Conservation (phyloP, 1,140 invertebrate genomes). For the Lepidurus couesii region DNA sequence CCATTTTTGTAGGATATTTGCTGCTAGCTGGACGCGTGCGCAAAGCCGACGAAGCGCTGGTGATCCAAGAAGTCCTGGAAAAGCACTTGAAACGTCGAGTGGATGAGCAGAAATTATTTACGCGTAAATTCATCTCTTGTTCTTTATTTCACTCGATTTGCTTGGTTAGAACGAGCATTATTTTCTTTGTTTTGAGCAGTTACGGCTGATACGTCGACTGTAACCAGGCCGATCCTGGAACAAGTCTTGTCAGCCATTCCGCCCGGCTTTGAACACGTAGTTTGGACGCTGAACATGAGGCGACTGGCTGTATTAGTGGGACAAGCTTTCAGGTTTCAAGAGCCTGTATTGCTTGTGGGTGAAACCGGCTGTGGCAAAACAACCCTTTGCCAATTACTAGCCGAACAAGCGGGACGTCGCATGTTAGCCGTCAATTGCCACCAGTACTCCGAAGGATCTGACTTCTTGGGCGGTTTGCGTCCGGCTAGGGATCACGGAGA, state of each 20-base stretch:
- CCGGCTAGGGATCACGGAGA: conserved; percentile 65
- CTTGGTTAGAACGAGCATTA: not conserved
- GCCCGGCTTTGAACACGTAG: conserved; percentile 67
- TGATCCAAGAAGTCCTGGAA: conserved; percentile 56
- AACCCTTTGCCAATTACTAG: conserved; percentile 85
- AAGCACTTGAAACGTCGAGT: conserved; percentile 79
- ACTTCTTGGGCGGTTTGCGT: conserved; percentile 91
- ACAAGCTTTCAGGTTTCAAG: conserved; percentile 83
- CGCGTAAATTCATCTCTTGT: conserved; percentile 43
- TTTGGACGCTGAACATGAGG: conserved; percentile 89
- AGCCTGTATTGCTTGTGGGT: conserved; percentile 92
- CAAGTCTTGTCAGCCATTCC: conserved; percentile 52
- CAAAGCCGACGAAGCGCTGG: conserved; percentile 61
- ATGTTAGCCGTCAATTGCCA: conserved; percentile 91
- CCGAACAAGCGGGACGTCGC: conserved; percentile 57
- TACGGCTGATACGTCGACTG: conserved; percentile 61
- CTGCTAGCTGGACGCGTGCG: conserved; percentile 89
- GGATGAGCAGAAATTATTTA: conserved; percentile 67
- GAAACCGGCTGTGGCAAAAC: conserved; percentile 99
- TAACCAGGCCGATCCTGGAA: conserved; percentile 67
- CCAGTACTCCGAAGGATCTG: conserved; percentile 95
- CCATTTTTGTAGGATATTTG: conserved; percentile 58
- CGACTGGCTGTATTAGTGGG: conserved; percentile 80
- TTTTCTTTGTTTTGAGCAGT: conserved; percentile 35
- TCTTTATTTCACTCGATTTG: conserved; percentile 35